Conservation (phyloP, 2,888 invertebrate genomes). For the Meloe dianella region DNA sequence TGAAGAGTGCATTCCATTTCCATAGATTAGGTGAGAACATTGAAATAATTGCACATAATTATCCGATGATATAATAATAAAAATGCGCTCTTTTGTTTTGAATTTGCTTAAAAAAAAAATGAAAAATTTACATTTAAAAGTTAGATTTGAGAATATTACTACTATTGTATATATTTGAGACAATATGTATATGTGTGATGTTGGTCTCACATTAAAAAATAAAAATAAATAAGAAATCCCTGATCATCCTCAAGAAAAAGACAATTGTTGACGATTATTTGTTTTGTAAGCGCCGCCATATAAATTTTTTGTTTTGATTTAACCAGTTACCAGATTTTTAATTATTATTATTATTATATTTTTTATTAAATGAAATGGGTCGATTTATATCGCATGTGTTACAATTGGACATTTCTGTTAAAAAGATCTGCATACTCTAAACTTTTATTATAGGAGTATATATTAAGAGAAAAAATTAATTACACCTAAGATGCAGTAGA, state of each 20-base stretch:
- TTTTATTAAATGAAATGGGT: conserved; percentile 26
- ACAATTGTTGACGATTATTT: conserved; percentile 30
- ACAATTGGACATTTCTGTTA: conserved; percentile 24
- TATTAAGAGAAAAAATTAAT: conserved; percentile 8
- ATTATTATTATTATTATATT: conserved; percentile 19
- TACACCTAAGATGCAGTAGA: conserved; percentile 21
- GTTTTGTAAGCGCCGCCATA: conserved; percentile 11
- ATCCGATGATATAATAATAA: conserved; percentile 18
- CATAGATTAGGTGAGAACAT: conserved; percentile 34
- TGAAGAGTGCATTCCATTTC: conserved; percentile 34
- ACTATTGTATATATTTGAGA: conserved; percentile 23
- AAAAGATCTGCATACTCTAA: conserved; percentile 32
- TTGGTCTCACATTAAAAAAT: conserved; percentile 24
- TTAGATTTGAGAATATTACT: conserved; percentile 24
- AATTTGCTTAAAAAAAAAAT: conserved; percentile 20
- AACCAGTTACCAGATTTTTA: conserved; percentile 14
- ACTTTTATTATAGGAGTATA: conserved; percentile 4
- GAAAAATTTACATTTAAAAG: neutral
- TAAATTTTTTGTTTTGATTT: neutral
- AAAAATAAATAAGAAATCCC: neutral
- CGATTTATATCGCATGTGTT: conserved; percentile 22
- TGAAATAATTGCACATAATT: conserved; percentile 32
- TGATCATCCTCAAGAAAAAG: conserved; percentile 5
- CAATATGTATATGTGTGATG: conserved; percentile 34
- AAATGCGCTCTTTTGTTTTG: conserved; percentile 31